Evolutionary conservation across 2,113 vertebrate genomes (phyloP).

Genomic region (Spheniscus mendiculus): DNA sequence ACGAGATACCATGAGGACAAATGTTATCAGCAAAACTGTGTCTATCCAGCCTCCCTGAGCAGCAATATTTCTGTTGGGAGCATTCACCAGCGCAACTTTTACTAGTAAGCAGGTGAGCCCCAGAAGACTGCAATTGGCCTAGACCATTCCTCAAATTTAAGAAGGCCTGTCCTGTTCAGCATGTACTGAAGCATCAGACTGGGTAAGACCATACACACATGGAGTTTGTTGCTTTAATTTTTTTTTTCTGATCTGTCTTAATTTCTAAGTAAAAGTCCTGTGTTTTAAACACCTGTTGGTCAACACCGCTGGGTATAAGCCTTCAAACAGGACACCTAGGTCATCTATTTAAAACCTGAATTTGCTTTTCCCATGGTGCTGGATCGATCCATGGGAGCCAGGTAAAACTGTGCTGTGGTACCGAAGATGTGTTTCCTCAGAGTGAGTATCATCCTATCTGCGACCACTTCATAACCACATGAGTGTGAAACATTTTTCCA

Average conservation of each 20-base stretch:
- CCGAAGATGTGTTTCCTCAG: neutral
- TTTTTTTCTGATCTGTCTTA: neutral
- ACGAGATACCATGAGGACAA: fast-evolving
- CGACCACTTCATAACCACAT: neutral
- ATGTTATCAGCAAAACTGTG: neutral
- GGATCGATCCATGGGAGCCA: neutral
- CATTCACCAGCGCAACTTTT: fast-evolving
- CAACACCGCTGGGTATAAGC: neutral
- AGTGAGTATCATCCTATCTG: neutral
- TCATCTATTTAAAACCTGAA: neutral
- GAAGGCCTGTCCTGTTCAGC: neutral
- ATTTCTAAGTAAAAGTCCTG: neutral
- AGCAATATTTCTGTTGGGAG: neutral
- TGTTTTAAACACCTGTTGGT: neutral
- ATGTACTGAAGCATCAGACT: neutral
- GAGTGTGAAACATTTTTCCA: neutral
- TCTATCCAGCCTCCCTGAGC: neutral
- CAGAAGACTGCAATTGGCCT: neutral
- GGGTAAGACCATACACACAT: neutral
- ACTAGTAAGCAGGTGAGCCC: neutral
- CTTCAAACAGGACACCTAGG: neutral
- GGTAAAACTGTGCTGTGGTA: neutral
- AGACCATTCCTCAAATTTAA: neutral
- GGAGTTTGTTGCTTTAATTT: neutral
- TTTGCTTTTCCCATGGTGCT: neutral